Evolutionary conservation across 1,140 invertebrate genomes (phyloP).

Genomic region (Drosophila burlai): DNA sequence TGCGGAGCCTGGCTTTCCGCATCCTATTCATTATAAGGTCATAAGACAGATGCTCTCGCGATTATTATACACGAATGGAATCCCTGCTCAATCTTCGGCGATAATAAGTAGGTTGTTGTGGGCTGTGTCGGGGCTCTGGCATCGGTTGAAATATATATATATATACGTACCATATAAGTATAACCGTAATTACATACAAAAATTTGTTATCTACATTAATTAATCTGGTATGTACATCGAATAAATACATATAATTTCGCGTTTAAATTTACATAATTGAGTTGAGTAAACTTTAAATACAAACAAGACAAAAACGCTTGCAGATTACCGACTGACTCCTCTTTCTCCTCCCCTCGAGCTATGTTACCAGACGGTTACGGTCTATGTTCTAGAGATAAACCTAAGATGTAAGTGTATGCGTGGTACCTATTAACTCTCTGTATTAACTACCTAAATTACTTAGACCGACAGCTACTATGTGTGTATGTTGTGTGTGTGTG

Average conservation of each 20-base stretch:
- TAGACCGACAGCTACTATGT: slow-evolving; percentile 26
- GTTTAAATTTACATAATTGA: slow-evolving; percentile 75
- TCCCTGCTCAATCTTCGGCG: slow-evolving; percentile 1
- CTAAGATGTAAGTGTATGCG: slow-evolving; percentile 47
- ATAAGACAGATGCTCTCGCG: not conserved
- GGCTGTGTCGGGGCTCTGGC: not conserved
- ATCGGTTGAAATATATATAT: slow-evolving; percentile 27
- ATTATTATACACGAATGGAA: slow-evolving; percentile 12
- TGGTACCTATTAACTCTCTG: slow-evolving; percentile 28
- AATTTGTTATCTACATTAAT: slow-evolving; percentile 71
- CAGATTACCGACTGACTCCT: slow-evolving; percentile 64
- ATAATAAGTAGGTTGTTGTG: slow-evolving; percentile 7
- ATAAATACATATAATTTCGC: slow-evolving; percentile 55
- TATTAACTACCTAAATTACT: slow-evolving; percentile 26
- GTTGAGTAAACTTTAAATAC: slow-evolving; percentile 63
- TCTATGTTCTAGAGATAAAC: slow-evolving; percentile 40
- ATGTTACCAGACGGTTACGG: not conserved
- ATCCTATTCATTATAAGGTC: not conserved
- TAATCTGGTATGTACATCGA: slow-evolving; percentile 71
- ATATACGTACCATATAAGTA: slow-evolving; percentile 39
- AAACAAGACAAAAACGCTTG: slow-evolving; percentile 82
- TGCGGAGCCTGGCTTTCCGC: not conserved
- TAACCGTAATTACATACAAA: slow-evolving; percentile 72
- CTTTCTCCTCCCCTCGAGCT: slow-evolving; percentile 42
- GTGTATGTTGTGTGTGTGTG: slow-evolving; percentile 5